Conservation (phyloP, 2,888 invertebrate species). For the Panzeria rudis region DNA sequence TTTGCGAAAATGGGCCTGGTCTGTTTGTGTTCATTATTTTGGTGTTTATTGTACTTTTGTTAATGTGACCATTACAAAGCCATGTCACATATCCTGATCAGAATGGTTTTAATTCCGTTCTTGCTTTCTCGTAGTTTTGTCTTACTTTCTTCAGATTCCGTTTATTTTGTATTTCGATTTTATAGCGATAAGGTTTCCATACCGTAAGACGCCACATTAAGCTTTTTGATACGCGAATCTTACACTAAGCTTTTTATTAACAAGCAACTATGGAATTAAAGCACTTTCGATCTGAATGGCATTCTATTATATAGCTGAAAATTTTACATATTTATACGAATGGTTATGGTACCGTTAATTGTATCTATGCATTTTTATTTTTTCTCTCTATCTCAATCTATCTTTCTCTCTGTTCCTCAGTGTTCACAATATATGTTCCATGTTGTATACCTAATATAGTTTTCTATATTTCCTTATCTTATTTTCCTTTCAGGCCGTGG, state of each 20-base stretch:
- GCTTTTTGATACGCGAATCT: no score
- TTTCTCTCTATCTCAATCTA: background rate
- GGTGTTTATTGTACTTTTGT: background rate
- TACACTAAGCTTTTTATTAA: no score
- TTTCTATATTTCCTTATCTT: background rate
- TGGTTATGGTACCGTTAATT: background rate
- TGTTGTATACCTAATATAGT: background rate
- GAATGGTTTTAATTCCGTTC: no score
- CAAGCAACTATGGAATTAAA: no score
- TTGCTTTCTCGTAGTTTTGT: no score
- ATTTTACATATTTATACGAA: background rate
- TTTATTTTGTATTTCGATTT: no score
- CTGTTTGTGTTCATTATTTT: background rate
- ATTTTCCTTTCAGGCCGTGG: conserved; percentile 34
- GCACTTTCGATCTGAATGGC: background rate
- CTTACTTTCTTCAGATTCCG: no score
- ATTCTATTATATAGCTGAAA: background rate
- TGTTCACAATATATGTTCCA: background rate
- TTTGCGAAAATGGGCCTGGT: background rate
- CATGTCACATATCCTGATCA: no score
- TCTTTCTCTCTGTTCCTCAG: conserved; percentile 2
- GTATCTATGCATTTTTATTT: background rate
- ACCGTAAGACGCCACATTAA: no score
- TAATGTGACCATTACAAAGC: no score
- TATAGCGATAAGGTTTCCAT: no score